Evolutionary conservation across 2,113 vertebrate genomes (phyloP), one percentile per base, ranked within the genome.

Genomic region (Cepphus grylle): DNA sequence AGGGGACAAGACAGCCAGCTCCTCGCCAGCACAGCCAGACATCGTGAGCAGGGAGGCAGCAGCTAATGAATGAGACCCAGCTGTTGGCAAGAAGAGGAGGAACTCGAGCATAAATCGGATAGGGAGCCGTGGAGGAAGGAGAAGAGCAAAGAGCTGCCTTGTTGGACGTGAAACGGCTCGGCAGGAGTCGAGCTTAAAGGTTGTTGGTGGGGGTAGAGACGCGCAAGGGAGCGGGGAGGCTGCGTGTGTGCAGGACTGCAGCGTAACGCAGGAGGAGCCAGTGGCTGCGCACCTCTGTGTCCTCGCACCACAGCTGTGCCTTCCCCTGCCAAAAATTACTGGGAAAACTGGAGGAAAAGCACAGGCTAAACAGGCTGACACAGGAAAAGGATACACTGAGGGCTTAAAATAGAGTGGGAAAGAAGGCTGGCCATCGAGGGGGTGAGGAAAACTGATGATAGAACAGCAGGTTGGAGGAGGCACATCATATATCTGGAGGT

Each of bases 51-150:
- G 56, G 79, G 66, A 87, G 77, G 70, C 84, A 79, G 93, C 81
- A 70, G 92, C 62, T 69, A 29, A 78, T 38, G 85, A 81, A 96
- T 70, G 88, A 92, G 79, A 80, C 53, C 67, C 96, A 94, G 96
- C 81, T 96, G 92, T 36, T 91, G 95, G 96, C 92, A 81, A 56
- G 52, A 43, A 59, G 45, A 92, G 53, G 90, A 80, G 67, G 61
- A 94, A 81, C 79, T 62, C 2, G 5, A 80, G 92, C 53, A 93
- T 81, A 77, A 90, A 70, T 58, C n/a, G 71, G 85, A 90, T 4
- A 50, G 49, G 50, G 88, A 90, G 52, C 3, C 4, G 2, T 72
- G 74, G 59, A 93, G 70, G 84, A 93, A 92, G 90, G 77, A 88
- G 89, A 38, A 79, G 78, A 93, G 81, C 66, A 36, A 65, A 42